Percentiles rank a stretch among this genome's conserved stretches.
These are phyloP conservation scores for Anthopleura sola DNA, from an alignment of 64 coral and sea anemone species.

Conservation along the genomic window DNA sequence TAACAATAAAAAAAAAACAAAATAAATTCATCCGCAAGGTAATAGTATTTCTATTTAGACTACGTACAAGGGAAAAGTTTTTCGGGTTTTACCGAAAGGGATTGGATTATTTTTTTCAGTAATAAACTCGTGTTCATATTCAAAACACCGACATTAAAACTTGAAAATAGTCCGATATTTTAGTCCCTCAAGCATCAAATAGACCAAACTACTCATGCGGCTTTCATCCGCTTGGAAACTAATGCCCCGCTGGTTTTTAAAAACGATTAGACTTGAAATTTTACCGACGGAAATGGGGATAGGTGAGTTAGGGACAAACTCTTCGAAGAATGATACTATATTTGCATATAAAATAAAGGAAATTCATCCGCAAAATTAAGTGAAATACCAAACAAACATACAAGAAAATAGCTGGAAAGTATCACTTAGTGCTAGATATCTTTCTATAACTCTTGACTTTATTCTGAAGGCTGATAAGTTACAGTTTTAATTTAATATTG, in stretches of 20 bases:
- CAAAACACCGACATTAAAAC: neutral
- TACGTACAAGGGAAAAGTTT: neutral
- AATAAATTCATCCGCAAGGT: neutral
- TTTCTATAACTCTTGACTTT: neutral
- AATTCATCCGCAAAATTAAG: neutral
- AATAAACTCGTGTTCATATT: neutral
- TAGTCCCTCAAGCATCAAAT: neutral
- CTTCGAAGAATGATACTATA: neutral
- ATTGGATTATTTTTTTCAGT: neutral
- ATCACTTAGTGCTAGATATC: neutral
- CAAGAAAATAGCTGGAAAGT: neutral
- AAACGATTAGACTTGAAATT: neutral
- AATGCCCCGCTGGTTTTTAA: neutral
- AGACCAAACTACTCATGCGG: neutral
- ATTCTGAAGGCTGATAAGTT: neutral
- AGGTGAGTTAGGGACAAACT: neutral
- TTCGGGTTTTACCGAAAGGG: neutral
- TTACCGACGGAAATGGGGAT: neutral
- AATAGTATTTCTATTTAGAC: neutral
- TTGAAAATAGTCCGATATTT: neutral
- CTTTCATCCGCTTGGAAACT: slow-evolving; percentile 9
- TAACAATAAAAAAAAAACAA: neutral
- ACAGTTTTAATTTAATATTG: slow-evolving; percentile 1
- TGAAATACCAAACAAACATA: neutral
- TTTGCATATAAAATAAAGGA: neutral